Evolutionary conservation across 2,113 vertebrate genomes (phyloP), one percentile per base, ranked within the genome.

Genomic region (Collichthys lucidus): DNA sequence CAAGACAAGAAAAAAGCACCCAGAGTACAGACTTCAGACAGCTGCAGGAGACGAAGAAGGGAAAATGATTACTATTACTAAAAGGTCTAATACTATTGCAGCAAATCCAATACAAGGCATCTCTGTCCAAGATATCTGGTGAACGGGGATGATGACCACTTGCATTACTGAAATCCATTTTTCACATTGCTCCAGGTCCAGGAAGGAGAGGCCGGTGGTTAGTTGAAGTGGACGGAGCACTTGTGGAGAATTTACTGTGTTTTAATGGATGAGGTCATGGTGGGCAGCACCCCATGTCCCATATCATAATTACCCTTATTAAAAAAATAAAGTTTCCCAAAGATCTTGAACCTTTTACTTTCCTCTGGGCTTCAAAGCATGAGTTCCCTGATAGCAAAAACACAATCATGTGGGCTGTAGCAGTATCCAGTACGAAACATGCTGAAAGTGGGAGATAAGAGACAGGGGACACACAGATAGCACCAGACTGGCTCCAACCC

Each of bases 361-460:
- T 6, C 72, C 76, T 78, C 52, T 42, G 15, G 20, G 46, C 71
- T 79, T 22, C 22, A 29, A 22, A 68, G 52, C 19, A 8, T 4
- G 56, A 44, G 40, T 71, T 42, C 26, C n/a, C 26, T 55, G 80
- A 87, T 77, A 83, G 60, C 52, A 29, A 60, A 40, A 46, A 55
- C 66, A 69, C 52, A 82, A 66, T 77, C 31, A 71, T 64, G 79
- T 15, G 40, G 57, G 78, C 79, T 77, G 77, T 0, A 52, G 85
- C 77, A 71, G 69, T n/a, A 75, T 75, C 64, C 76, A 77, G 62
- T 42, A 29, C 24, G 8, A 7, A 74, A 63, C 76, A 74, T 77
- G 79, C 92, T 93, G 90, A 64, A 82, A 44, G 71, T 59, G 47
- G 78, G 12, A 92, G 93, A 93, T 94, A 94, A 93, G 86, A 83